phyloP scores from a whole-genome alignment of 2,888 invertebrate genomes.

The Tigriopus californicus region DNA sequence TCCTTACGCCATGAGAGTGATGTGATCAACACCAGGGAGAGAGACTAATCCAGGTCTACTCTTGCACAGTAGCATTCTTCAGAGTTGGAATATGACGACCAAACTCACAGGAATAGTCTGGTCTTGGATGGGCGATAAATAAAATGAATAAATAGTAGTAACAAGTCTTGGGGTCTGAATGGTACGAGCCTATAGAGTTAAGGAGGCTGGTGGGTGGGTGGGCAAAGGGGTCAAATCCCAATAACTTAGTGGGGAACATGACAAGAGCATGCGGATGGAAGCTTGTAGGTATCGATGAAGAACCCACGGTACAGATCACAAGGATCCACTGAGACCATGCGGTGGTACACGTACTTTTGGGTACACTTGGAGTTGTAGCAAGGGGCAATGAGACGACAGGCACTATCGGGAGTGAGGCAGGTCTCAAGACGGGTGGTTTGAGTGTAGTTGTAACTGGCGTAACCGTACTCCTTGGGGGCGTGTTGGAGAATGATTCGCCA shows the following conservation, averaged over 20 bases:
- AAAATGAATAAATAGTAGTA: too few species aligned
- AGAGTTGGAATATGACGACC: too few species aligned
- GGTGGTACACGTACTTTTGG: conserved; percentile 22
- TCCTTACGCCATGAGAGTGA: too few species aligned
- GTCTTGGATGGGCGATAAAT: too few species aligned
- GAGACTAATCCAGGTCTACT: too few species aligned
- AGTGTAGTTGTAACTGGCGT: conserved; percentile 17
- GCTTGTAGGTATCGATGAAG: conserved; percentile 24
- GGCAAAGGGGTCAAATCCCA: not conserved
- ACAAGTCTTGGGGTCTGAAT: too few species aligned
- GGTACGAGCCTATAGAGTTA: too few species aligned
- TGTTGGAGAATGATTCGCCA: conserved; percentile 20
- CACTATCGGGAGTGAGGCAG: conserved; percentile 20
- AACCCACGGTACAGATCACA: conserved; percentile 23
- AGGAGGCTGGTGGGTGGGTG: too few species aligned
- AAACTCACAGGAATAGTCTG: too few species aligned
- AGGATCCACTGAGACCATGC: conserved; percentile 21
- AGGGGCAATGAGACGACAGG: conserved; percentile 21
- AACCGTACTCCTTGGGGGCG: conserved; percentile 11
- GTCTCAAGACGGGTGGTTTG: conserved; percentile 20
- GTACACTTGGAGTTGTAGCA: conserved; percentile 21
- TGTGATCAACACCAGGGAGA: too few species aligned
- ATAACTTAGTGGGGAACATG: conserved; percentile 20
- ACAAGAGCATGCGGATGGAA: conserved; percentile 24
- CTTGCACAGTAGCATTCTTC: too few species aligned